phyloP scores from a whole-genome alignment of 2,888 invertebrate genomes.

The Trichacis sp. region DNA sequence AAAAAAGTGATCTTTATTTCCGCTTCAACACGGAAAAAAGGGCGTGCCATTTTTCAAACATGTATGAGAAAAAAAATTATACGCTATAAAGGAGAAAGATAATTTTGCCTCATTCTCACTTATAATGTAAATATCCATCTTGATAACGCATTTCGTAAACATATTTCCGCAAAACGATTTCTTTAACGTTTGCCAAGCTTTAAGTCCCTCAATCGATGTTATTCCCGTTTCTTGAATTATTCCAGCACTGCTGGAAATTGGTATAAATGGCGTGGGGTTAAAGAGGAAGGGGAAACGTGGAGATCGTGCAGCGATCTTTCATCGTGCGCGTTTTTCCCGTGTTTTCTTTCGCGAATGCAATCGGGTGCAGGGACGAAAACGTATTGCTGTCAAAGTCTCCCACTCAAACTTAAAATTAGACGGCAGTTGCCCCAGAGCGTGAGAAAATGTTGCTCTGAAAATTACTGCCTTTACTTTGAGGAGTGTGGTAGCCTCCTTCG shows the following conservation, averaged over 20 bases:
- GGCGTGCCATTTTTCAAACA: no score
- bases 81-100: no score
- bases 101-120: no score
- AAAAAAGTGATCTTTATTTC: no score
- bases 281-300: neutral
- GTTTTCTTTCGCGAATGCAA: conserved; percentile 13
- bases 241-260: neutral
- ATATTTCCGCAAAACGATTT: no score
- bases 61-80: no score
- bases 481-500: conserved; percentile 29
- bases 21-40: no score
- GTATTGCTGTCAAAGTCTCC: conserved; percentile 27
- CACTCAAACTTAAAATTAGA: conserved; percentile 16
- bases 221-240: neutral
- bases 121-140: no score
- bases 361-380: conserved; percentile 25
- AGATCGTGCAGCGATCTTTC: neutral
- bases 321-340: conserved; percentile 6
- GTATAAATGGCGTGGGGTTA: neutral
- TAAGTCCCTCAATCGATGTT: neutral
- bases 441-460: conserved; percentile 44
- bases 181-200: no score
- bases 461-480: conserved; percentile 39
- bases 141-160: no score
- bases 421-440: conserved; percentile 44